A percentile compares a stretch with the other conserved stretches of the same genome.
These are phyloP conservation scores for Gallinago media DNA, from an alignment of 2,113 vertebrate species.

Conservation along the genomic window DNA sequence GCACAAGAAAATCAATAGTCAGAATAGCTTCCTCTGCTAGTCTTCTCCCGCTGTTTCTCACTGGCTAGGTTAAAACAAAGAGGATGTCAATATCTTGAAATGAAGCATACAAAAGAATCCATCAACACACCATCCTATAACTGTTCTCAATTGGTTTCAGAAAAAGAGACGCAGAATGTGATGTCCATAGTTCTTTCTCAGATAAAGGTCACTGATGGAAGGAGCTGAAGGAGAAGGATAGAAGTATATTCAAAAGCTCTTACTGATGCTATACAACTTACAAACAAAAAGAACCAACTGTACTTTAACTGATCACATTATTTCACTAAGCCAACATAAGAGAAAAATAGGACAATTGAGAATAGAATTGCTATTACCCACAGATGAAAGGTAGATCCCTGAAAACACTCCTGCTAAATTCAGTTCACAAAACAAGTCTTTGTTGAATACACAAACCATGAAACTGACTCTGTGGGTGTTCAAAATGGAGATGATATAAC, in stretches of 20 bases:
- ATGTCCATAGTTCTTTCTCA: neutral
- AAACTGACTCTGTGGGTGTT: neutral
- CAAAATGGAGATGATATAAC: neutral
- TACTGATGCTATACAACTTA: neutral
- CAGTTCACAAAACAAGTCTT: neutral
- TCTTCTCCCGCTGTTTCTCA: conserved; percentile 17
- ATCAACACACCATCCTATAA: neutral
- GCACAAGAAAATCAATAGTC: conserved; percentile 65
- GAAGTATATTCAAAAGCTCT: neutral
- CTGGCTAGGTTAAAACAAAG: conserved; percentile 45
- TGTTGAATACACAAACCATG: neutral
- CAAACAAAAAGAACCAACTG: neutral
- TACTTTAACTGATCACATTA: neutral
- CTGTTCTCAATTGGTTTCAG: neutral
- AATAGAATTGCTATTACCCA: neutral
- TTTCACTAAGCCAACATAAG: neutral
- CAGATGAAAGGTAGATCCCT: neutral
- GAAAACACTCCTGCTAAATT: neutral
- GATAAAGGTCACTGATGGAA: neutral
- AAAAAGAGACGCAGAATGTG: neutral
- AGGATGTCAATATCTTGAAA: conserved; percentile 13
- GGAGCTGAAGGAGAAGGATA: neutral
- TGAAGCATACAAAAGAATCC: conserved; percentile 15
- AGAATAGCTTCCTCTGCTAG: conserved; percentile 34
- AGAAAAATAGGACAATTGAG: neutral